Conservation (phyloP, 2,888 invertebrate species). For the Mythimna impura region DNA sequence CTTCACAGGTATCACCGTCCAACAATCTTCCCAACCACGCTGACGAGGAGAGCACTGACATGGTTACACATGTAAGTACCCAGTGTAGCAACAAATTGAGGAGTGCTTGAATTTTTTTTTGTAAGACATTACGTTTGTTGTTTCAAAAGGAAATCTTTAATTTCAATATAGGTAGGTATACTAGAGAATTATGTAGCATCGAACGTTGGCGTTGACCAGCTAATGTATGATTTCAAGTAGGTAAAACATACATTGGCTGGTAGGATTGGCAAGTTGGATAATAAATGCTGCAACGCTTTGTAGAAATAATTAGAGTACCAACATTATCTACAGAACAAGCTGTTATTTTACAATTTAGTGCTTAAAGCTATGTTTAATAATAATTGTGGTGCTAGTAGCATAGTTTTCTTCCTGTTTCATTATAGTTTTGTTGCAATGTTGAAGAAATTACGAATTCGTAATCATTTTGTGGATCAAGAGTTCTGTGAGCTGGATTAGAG, state of each 20-base stretch:
- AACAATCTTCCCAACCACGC: too few species aligned
- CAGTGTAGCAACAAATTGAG: too few species aligned
- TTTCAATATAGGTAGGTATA: too few species aligned
- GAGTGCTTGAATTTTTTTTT: too few species aligned
- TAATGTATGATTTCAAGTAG: slow-evolving; percentile 12
- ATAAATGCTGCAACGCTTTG: slow-evolving; percentile 33
- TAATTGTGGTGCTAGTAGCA: slow-evolving; percentile 26
- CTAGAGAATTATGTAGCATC: too few species aligned
- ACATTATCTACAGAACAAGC: slow-evolving; percentile 29
- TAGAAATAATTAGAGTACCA: slow-evolving; percentile 25
- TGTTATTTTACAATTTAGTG: slow-evolving; percentile 38
- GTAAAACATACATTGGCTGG: too few species aligned
- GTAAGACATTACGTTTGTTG: too few species aligned
- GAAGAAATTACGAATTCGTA: slow-evolving; percentile 7
- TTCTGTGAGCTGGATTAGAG: too few species aligned
- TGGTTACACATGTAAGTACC: too few species aligned
- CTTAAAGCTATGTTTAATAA: slow-evolving; percentile 38
- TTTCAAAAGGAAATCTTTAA: too few species aligned
- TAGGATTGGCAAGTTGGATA: background rate
- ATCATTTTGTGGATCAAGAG: background rate
- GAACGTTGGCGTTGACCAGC: background rate
- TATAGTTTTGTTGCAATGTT: slow-evolving; percentile 23
- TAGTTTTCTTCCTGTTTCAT: slow-evolving; percentile 40
- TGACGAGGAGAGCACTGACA: too few species aligned
- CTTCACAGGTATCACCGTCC: too few species aligned